phyloP scores from a whole-genome alignment of 2,888 invertebrate genomes.

The Sisyra terminalis region DNA sequence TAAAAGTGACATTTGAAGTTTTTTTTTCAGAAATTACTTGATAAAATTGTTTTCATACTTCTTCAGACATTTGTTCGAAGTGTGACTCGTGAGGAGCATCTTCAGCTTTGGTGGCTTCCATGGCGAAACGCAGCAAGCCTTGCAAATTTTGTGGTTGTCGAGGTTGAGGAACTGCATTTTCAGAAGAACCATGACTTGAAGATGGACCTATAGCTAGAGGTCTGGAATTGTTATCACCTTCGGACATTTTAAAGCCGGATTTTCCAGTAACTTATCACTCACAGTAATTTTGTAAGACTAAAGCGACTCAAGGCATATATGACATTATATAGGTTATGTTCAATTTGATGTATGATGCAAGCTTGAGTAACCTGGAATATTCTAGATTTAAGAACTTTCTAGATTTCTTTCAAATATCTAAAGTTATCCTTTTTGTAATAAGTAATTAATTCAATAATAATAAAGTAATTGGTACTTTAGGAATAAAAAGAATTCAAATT shows the following conservation, averaged over 20 bases:
- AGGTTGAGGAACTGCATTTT: slow-evolving; percentile 16
- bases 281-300: background rate
- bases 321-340: background rate
- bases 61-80: slow-evolving; percentile 42
- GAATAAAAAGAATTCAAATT: background rate
- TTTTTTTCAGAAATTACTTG: background rate
- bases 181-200: background rate
- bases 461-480: background rate
- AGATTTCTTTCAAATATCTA: background rate
- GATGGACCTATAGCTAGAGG: background rate
- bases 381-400: background rate
- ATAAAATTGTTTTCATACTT: slow-evolving; percentile 37
- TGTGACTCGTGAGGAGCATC: slow-evolving; percentile 33
- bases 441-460: background rate
- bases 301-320: background rate
- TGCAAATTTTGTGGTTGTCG: slow-evolving; percentile 23
- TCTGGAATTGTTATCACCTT: background rate
- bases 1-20: slow-evolving; percentile 25
- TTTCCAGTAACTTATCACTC: background rate
- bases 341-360: too few relatives aligned
- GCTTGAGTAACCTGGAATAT: background rate
- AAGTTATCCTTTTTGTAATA: too few relatives aligned
- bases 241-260: background rate
- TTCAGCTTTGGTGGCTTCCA: slow-evolving; percentile 46
- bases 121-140: slow-evolving; percentile 49